These are phyloP conservation scores for Drosophila anomelani DNA, from an alignment of 2,888 invertebrate genomes.

Conservation along the genomic window DNA sequence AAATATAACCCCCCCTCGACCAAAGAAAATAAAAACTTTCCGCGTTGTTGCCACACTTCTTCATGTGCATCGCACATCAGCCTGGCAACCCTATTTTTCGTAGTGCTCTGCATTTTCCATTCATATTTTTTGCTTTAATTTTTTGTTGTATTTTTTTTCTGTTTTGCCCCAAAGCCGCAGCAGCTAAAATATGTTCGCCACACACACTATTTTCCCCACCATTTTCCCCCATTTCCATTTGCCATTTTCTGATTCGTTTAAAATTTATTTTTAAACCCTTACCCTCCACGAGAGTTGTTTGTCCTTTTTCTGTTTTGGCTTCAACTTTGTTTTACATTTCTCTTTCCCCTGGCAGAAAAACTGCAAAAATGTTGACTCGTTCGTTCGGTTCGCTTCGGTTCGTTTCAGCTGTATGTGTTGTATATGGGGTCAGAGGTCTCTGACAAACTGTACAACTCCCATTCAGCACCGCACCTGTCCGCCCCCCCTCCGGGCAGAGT, in stretches of 20 bases:
- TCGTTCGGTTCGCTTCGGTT: constrained; percentile 16
- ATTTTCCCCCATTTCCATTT: constrained; percentile 60
- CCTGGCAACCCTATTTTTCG: constrained; percentile 58
- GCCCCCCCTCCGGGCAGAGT: constrained; percentile 20
- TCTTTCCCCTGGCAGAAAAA: constrained; percentile 40
- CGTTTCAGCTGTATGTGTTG: constrained; percentile 2
- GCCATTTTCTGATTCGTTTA: constrained; percentile 70
- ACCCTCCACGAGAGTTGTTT: constrained; percentile 17
- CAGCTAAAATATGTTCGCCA: constrained; percentile 71
- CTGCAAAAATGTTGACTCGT: constrained; percentile 47
- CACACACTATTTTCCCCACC: constrained; percentile 61
- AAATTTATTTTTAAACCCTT: constrained; percentile 55
- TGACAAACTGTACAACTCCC: constrained; percentile 45
- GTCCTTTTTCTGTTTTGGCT: constrained; percentile 51
- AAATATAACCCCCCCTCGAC: constrained; percentile 1
- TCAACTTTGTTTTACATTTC: constrained; percentile 64
- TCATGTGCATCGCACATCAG: constrained; percentile 54
- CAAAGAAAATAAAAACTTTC: constrained; percentile 45
- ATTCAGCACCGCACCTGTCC: constrained; percentile 20
- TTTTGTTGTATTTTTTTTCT: background rate
- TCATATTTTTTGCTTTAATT: constrained; percentile 49
- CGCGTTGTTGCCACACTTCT: constrained; percentile 67
- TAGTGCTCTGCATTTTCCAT: constrained; percentile 36
- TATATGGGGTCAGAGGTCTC: constrained; percentile 31
- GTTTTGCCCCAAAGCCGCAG: constrained; percentile 32